phyloP scores from a whole-genome alignment of 2,797 vertebrate genomes.

The Rhinatrema bivittatum region DNA sequence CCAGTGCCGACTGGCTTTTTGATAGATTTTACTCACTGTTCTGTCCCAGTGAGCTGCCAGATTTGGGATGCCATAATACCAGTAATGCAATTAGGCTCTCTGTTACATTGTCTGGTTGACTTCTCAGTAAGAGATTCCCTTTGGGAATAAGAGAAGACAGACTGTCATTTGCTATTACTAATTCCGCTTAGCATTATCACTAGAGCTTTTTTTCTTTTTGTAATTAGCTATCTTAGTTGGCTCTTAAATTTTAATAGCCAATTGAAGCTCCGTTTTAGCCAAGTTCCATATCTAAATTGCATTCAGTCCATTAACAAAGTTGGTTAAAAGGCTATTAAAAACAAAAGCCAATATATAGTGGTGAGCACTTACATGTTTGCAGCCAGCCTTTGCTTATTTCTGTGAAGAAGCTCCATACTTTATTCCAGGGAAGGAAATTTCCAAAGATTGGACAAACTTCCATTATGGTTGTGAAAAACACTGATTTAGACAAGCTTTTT shows the following conservation, averaged over 20 bases:
- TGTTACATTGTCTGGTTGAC: slow-evolving; percentile 55
- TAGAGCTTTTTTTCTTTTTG: slow-evolving; percentile 52
- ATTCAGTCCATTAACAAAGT: slow-evolving; percentile 73
- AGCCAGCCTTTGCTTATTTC: slow-evolving; percentile 24
- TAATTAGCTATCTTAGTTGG: slow-evolving; percentile 76
- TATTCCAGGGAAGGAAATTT: slow-evolving; percentile 20
- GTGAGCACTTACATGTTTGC: slow-evolving; percentile 32
- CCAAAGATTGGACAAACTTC: not conserved
- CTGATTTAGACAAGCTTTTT: not conserved
- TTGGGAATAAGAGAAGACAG: slow-evolving; percentile 67
- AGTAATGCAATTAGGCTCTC: slow-evolving; percentile 53
- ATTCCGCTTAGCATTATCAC: slow-evolving; percentile 65
- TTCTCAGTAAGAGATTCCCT: slow-evolving; percentile 63
- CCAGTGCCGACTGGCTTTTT: slow-evolving; percentile 15
- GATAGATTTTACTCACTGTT: slow-evolving; percentile 29
- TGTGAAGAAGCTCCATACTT: slow-evolving; percentile 18
- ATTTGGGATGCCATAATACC: slow-evolving; percentile 48
- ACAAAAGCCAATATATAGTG: slow-evolving; percentile 56
- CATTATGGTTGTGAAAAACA: slow-evolving; percentile 7
- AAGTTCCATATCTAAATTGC: slow-evolving; percentile 73
- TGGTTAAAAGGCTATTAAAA: slow-evolving; percentile 73
- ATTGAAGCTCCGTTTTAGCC: slow-evolving; percentile 71
- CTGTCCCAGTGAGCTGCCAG: slow-evolving; percentile 47
- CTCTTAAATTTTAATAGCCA: slow-evolving; percentile 80
- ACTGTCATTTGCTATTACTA: slow-evolving; percentile 69